phyloP scores from a whole-genome alignment of 2,797 vertebrate species.

The Peromyscus melanophrys region DNA sequence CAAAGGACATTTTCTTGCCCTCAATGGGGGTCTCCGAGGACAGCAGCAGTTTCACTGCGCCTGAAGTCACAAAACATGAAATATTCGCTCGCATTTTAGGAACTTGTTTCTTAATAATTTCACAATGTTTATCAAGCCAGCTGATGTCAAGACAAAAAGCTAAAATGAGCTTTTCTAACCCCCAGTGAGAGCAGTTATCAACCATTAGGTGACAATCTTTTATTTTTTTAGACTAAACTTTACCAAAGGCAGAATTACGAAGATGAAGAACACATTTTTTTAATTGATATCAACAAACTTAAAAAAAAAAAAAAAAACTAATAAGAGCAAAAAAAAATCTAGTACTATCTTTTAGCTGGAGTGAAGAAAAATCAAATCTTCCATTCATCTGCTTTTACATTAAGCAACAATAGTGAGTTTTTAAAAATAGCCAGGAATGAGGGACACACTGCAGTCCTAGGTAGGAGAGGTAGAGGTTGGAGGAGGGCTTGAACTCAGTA shows the following conservation, averaged over 20 bases:
- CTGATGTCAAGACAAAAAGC: conserved; percentile 48
- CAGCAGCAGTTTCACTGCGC: conserved; percentile 91
- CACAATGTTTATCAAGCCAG: conserved; percentile 32
- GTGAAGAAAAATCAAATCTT: not conserved
- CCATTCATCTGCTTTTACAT: conserved; percentile 22
- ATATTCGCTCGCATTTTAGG: conserved; percentile 17
- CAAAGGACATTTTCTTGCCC: conserved; percentile 94
- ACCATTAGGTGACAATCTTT: not conserved
- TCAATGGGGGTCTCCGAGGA: conserved; percentile 91
- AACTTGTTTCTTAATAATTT: conserved; percentile 51
- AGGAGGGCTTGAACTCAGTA: not conserved
- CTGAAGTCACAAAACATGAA: conserved; percentile 86
- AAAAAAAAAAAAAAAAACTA: not conserved
- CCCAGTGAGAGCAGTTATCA: not conserved
- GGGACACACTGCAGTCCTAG: not conserved
- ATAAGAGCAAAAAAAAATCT: not conserved
- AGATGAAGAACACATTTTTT: not conserved
- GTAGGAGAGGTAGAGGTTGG: not conserved
- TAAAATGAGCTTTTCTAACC: not conserved
- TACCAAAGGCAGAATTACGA: not conserved
- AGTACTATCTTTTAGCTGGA: not conserved
- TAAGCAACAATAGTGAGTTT: not conserved
- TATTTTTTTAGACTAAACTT: conserved; percentile 32
- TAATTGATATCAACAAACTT: not conserved
- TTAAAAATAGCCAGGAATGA: not conserved